phyloP scores from a whole-genome alignment of 2,113 vertebrate species.

The Paralichthys olivaceus region DNA sequence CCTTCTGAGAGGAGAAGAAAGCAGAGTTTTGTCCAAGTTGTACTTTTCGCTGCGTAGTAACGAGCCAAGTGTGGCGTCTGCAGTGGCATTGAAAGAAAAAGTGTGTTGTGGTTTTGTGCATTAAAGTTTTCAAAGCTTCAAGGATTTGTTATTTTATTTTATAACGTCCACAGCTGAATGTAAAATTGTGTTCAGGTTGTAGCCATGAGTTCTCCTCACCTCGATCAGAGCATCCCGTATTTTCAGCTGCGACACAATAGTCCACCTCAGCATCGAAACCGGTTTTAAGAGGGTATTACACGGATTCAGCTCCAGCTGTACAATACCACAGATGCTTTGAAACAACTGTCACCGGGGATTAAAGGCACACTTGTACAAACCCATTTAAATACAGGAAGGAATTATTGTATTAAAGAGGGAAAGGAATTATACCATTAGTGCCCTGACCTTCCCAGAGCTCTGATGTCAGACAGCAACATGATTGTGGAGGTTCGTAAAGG shows the following conservation, averaged over 20 bases:
- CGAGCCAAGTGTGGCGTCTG: neutral
- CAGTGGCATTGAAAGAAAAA: too few relatives aligned
- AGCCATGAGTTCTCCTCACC: neutral
- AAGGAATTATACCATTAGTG: slow-evolving; percentile 61
- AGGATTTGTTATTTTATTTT: neutral
- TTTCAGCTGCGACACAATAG: too few relatives aligned
- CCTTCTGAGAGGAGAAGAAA: slow-evolving; percentile 1
- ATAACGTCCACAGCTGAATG: neutral
- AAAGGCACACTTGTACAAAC: slow-evolving; percentile 27
- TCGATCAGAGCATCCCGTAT: too few relatives aligned
- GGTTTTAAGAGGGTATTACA: slow-evolving; percentile 6
- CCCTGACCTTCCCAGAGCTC: slow-evolving; percentile 35
- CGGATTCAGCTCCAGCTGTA: neutral
- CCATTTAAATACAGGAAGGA: slow-evolving; percentile 59
- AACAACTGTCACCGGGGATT: slow-evolving; percentile 33
- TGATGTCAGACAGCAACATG: slow-evolving; percentile 16
- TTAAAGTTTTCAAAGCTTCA: neutral
- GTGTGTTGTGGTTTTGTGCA: too few relatives aligned
- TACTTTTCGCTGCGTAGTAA: neutral
- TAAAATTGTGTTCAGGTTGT: neutral
- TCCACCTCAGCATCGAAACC: too few relatives aligned
- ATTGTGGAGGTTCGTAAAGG: neutral
- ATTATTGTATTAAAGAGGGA: slow-evolving; percentile 52
- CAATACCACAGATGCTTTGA: slow-evolving; percentile 15
- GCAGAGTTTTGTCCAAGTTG: neutral